Evolutionary conservation across 2,797 vertebrate genomes (phyloP), one percentile per base, ranked within the genome.

Genomic region (Alcedo atthis): DNA sequence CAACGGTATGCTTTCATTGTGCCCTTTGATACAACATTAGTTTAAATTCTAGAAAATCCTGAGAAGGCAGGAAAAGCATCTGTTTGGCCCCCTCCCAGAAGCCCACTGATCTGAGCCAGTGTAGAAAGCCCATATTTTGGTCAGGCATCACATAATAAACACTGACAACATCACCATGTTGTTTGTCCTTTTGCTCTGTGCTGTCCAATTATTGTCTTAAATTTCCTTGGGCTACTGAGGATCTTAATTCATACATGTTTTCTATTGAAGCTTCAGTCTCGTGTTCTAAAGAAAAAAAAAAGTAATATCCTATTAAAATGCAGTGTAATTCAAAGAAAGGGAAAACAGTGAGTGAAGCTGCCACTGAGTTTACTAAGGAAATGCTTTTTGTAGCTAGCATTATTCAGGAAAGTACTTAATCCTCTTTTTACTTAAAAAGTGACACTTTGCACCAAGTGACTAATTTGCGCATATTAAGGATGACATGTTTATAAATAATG

Each of bases 401-500:
- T 59, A 70, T 87, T 97, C 96, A 93, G 51, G 57, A 85, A 90
- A 89, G 54, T 80, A 92, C 62, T 97, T 97, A 97, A 95, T 96
- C 79, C 87, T 35, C 37, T 71, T 93, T 89, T 90, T 83, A 80
- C 84, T 94, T 92, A 92, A 95, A 88, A 92, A 95, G 85, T 97
- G 97, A 96, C 97, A 96, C 68, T 96, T 96, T 88, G 90, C 89
- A 96, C 81, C 69, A 68, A 95, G 91, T 96, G 96, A 95, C 92
- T 97, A 97, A 97, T 98, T 96, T 93, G 95, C 94, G 92, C 82
- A 68, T 97, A 96, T 98, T 98, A 98, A 96, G 95, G 94, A 87
- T 97, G 97, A 88, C 97, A 92, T 97, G 91, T 98, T 97, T 98
- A 97, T 98, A 98, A 98, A 98, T 98, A 98, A 98, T 96, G 87